phyloP scores from a whole-genome alignment of 2,113 vertebrate species.

The Tetrax tetrax region DNA sequence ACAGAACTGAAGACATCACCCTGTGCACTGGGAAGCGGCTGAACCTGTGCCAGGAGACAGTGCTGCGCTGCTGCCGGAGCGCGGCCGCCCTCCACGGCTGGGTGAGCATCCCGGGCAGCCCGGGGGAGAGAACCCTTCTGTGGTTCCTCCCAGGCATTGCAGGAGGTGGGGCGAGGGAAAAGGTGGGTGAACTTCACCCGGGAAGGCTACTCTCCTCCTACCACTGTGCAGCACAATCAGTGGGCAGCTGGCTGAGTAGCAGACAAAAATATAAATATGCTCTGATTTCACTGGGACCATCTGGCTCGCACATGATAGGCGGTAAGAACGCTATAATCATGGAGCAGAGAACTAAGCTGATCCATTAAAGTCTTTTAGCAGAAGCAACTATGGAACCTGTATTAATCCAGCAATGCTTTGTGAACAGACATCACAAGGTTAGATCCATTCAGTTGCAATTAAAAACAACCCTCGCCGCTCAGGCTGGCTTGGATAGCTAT shows the following conservation, averaged over 20 bases:
- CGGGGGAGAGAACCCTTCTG: rapidly evolving
- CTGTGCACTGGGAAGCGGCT: background rate
- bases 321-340: slow-evolving; percentile 59
- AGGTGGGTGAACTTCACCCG: background rate
- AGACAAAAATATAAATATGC: slow-evolving; percentile 57
- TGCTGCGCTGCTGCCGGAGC: background rate
- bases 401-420: slow-evolving; percentile 23
- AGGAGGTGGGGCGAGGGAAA: background rate
- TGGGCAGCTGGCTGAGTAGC: slow-evolving; percentile 60
- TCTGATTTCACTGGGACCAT: slow-evolving; percentile 57
- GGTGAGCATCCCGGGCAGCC: rapidly evolving
- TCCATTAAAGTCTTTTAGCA: slow-evolving; percentile 73
- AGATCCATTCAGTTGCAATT: slow-evolving; percentile 36
- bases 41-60: background rate
- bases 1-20: background rate
- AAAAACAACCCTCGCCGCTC: background rate
- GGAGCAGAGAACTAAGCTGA: slow-evolving; percentile 32
- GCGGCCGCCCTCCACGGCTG: rapidly evolving
- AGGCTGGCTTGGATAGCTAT: slow-evolving; percentile 9
- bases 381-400: slow-evolving; percentile 27
- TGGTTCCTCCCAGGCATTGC: rapidly evolving
- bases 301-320: slow-evolving; percentile 52
- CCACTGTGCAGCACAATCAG: slow-evolving; percentile 1
- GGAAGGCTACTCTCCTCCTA: slow-evolving; percentile 34
- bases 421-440: slow-evolving; percentile 55